These are phyloP conservation scores for Fragum sueziense DNA, from an alignment of 2,888 invertebrate genomes.

Conservation along the genomic window DNA sequence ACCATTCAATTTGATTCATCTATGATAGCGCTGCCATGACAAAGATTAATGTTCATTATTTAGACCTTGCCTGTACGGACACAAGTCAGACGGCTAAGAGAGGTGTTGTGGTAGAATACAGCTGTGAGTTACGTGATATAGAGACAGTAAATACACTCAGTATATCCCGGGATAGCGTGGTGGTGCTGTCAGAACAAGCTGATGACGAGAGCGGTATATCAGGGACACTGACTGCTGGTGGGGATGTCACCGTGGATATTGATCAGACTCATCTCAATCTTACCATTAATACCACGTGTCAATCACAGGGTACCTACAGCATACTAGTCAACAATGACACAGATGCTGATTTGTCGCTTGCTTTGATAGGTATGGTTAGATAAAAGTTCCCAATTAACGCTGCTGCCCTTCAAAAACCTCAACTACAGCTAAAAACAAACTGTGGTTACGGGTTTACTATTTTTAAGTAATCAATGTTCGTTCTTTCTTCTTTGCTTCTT, in stretches of 20 bases:
- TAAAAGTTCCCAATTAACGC: no score
- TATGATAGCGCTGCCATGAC: no score
- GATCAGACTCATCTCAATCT: neutral
- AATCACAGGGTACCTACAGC: neutral
- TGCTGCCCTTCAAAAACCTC: no score
- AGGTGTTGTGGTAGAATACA: neutral
- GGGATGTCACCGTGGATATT: neutral
- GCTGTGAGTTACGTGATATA: neutral
- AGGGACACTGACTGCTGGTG: neutral
- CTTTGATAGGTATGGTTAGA: neutral
- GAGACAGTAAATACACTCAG: neutral
- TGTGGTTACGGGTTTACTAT: no score
- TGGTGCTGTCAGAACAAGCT: neutral
- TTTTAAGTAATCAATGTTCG: no score
- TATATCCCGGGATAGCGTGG: neutral
- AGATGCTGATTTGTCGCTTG: neutral
- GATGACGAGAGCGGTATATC: neutral
- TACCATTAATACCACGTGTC: neutral
- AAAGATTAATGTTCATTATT: no score
- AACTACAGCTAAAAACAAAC: no score
- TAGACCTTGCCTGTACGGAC: conserved; percentile 5
- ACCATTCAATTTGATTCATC: no score
- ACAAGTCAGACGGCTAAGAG: neutral
- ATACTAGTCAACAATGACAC: conserved; percentile 4
- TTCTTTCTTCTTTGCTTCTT: no score